Percentiles rank a stretch among this genome's conserved stretches.
phyloP scores from a whole-genome alignment of 2,113 vertebrate species.

The Nothoprocta perdicaria region DNA sequence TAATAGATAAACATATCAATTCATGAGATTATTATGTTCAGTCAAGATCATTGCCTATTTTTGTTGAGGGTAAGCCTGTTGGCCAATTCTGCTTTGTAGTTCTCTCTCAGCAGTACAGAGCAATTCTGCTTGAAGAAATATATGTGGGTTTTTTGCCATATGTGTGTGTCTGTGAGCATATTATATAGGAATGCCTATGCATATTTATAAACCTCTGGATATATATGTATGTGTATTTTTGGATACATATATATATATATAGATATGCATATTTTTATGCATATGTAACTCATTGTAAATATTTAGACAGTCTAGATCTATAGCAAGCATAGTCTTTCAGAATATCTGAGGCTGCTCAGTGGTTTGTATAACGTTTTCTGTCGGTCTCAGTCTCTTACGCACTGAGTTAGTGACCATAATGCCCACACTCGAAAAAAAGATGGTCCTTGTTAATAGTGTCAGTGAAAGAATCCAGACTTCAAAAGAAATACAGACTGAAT shows the following conservation, averaged over 20 bases:
- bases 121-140: background rate
- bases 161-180: background rate
- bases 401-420: background rate
- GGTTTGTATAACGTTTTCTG: background rate
- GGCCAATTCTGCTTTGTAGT: background rate
- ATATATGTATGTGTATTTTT: too few species aligned
- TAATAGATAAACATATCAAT: background rate
- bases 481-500: slow-evolving; percentile 43
- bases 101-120: background rate
- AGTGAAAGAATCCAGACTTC: background rate
- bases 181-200: background rate
- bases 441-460: background rate
- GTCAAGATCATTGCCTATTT: background rate
- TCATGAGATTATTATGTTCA: background rate
- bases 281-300: background rate
- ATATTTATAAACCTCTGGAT: background rate
- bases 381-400: background rate
- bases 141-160: background rate
- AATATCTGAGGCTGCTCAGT: background rate
- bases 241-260: background rate
- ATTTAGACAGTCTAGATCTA: background rate
- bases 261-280: background rate
- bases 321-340: background rate
- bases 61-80: background rate
- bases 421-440: background rate